A percentile compares a stretch with the other conserved stretches of the same genome.
phyloP scores from a whole-genome alignment of 2,888 invertebrate species.

The Priapulus caudatus region DNA sequence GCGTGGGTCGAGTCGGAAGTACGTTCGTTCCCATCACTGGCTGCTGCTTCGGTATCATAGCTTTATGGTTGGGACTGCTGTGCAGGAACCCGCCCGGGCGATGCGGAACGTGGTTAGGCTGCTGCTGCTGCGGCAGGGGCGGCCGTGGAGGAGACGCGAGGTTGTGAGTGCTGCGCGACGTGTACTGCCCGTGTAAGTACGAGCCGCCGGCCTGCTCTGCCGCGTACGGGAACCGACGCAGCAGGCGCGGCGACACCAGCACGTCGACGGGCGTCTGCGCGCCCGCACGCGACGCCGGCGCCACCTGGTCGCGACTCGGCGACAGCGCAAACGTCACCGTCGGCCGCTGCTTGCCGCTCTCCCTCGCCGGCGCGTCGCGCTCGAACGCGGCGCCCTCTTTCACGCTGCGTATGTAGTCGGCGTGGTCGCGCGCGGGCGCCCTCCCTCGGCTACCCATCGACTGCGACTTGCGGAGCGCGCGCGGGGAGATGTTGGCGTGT shows the following conservation, averaged over 20 bases:
- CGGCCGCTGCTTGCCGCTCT: neutral
- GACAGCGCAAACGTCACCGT: neutral
- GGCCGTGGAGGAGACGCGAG: neutral
- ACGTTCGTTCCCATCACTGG: slow-evolving; percentile 1
- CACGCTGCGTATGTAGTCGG: no score
- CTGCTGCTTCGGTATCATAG: neutral
- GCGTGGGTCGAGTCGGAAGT: neutral
- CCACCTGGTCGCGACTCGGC: neutral
- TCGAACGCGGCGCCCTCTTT: no score
- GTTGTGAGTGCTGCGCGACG: neutral
- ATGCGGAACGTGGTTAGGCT: neutral
- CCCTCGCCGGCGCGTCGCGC: neutral
- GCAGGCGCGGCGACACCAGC: neutral
- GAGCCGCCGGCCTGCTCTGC: neutral
- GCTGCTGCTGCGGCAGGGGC: neutral
- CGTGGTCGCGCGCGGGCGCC: neutral
- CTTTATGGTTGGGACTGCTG: neutral
- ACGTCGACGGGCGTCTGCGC: neutral
- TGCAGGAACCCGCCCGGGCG: no score
- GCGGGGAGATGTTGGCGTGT: neutral
- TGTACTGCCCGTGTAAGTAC: no score
- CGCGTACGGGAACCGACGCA: neutral
- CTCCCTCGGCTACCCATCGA: no score
- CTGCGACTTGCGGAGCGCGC: neutral
- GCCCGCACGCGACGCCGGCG: neutral